These are phyloP conservation scores for Scrobipalpa atriplicella DNA, from an alignment of 2,888 invertebrate species.

Conservation along the genomic window DNA sequence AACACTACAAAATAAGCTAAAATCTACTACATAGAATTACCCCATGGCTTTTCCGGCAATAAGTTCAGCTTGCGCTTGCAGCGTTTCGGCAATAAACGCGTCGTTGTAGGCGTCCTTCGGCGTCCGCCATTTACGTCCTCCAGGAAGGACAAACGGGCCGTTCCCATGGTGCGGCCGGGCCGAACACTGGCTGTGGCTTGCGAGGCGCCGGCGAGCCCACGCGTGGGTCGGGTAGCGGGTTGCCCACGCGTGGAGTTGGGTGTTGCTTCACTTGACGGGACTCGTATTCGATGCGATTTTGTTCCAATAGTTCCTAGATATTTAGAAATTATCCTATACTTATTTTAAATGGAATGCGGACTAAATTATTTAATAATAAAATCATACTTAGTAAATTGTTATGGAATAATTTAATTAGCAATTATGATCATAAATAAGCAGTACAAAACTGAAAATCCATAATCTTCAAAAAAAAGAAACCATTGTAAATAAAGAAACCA, in stretches of 20 bases:
- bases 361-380: neutral
- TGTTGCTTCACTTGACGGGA: constrained; percentile 73
- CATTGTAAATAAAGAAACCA: too few species aligned
- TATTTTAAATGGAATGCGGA: neutral
- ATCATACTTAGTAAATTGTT: too few species aligned
- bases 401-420: too few species aligned
- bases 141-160: constrained; percentile 89
- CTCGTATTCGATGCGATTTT: constrained; percentile 74
- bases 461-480: too few species aligned
- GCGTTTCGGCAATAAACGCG: constrained; percentile 92
- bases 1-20: neutral
- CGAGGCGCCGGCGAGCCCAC: constrained; percentile 42
- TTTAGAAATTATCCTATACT: constrained; percentile 12
- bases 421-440: too few species aligned
- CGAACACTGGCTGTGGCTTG: constrained; percentile 75
- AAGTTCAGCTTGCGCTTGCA: constrained; percentile 93
- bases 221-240: constrained; percentile 67
- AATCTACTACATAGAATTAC: constrained; percentile 66
- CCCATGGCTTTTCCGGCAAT: constrained; percentile 92
- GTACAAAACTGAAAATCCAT: too few species aligned
- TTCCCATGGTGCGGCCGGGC: constrained; percentile 85
- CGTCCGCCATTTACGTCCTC: constrained; percentile 90
- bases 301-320: constrained; percentile 59
- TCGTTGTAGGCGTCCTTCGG: constrained; percentile 95
- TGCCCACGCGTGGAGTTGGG: constrained; percentile 68